phyloP scores from a whole-genome alignment of 2,888 invertebrate species.

The Branchellion lobata region DNA sequence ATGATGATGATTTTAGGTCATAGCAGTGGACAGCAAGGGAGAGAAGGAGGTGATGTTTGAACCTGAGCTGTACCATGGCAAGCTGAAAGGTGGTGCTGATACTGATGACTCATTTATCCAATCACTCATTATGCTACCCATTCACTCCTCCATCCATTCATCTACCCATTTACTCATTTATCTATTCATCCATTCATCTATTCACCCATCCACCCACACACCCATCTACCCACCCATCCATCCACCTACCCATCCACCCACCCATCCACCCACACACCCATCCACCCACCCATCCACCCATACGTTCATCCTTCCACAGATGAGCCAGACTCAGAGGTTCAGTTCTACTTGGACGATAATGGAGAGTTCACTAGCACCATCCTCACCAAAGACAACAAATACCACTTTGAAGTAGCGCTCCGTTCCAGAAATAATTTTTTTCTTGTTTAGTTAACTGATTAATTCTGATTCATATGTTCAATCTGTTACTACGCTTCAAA shows the following conservation, averaged over 20 bases:
- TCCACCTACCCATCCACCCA: too few species aligned
- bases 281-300: not conserved
- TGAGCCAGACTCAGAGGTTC: constrained; percentile 29
- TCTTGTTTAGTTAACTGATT: not conserved
- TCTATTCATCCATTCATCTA: too few species aligned
- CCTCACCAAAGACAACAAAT: constrained; percentile 42
- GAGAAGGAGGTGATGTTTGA: constrained; percentile 42
- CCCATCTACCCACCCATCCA: too few species aligned
- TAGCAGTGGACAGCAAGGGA: constrained; percentile 41
- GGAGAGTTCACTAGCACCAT: constrained; percentile 47
- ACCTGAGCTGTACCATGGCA: constrained; percentile 39
- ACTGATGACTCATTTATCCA: not conserved
- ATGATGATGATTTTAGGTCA: constrained; percentile 23
- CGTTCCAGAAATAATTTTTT: not conserved
- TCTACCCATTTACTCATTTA: too few species aligned
- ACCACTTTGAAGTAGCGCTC: constrained; percentile 45
- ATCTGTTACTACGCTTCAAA: too few species aligned
- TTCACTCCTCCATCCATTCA: too few species aligned
- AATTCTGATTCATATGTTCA: too few species aligned
- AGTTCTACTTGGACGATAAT: constrained; percentile 45
- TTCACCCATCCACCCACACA: too few species aligned
- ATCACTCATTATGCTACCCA: too few species aligned
- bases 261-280: too few species aligned
- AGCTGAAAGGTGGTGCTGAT: constrained; percentile 40
- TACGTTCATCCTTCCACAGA: not conserved